Percentiles rank a stretch among this genome's conserved stretches.
Evolutionary conservation across 2,113 vertebrate species (phyloP).

Genomic region (Aegithalos caudatus): DNA sequence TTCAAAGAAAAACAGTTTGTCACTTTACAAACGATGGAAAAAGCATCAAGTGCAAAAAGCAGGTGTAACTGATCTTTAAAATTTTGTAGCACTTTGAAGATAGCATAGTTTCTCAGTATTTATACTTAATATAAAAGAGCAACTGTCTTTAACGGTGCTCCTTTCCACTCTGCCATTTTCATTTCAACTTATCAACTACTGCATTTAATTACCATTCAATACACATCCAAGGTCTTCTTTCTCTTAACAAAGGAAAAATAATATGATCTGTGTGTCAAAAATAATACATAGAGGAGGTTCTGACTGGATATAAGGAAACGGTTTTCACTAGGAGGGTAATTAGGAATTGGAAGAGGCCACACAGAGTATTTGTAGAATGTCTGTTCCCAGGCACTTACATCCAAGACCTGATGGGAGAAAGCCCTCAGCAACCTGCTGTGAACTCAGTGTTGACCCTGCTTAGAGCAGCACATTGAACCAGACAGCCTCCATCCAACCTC

Average conservation of each 20-base stretch:
- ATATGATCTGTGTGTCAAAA: neutral
- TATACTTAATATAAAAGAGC: neutral
- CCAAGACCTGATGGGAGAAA: neutral
- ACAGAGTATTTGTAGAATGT: neutral
- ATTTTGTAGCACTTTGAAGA: neutral
- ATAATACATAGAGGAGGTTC: neutral
- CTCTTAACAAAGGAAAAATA: neutral
- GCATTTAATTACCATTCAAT: neutral
- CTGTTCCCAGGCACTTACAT: neutral
- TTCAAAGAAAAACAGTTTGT: neutral
- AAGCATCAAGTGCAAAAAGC: neutral
- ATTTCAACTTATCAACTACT: neutral
- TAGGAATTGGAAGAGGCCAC: neutral
- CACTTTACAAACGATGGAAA: neutral
- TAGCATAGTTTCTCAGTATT: neutral
- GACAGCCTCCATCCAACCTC: neutral
- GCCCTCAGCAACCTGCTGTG: neutral
- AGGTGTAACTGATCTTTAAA: neutral
- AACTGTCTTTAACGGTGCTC: neutral
- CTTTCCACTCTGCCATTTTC: neutral
- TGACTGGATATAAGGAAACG: neutral
- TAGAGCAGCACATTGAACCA: neutral
- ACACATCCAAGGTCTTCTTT: neutral
- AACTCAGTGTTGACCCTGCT: neutral
- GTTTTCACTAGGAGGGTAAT: neutral